Base-by-base conservation (phyloP, 2,888 invertebrate species). In the Eristalis pertinax region DNA sequence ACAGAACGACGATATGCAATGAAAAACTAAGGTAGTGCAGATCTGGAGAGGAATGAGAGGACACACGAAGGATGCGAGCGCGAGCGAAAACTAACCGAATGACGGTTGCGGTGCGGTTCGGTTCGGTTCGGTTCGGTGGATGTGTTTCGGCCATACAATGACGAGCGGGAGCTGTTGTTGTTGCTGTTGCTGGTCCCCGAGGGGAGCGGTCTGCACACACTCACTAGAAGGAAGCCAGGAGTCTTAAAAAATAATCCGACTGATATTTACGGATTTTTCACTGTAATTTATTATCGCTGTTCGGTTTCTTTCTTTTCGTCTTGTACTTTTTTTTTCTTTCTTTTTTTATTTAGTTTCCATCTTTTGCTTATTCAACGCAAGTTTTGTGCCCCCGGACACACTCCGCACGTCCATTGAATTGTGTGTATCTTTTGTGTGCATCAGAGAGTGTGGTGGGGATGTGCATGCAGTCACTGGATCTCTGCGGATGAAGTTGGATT, bases 211-310 rank as follows among this genome's bases (percentile, higher is more conserved):
- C 4, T n/a, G 43, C n/a, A n/a, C 8, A 32, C 32, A 32, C 32
- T 32, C 8, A 50, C 50, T 8, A 64, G 77, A 62, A 78, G 62
- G 75, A 80, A 80, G 70, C 72, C 83, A 75, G 70, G 70, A 74
- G 50, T 50, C 64, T 87, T 72, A 85, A 85, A 60, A 85, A 85
- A 85, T 85, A 87, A 83, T 87, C 83, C 83, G 72, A 75, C 86
- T 87, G 86, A 87, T 87, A 83, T 87, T 83, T 87, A 86, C 83
- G 79, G 86, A 79, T 75, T 87, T 77, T 83, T 87, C 72, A 83
- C 67, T 62, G 83, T 83, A 87, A 83, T 87, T 87, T 87, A 87
- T 87, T 83, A 86, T 79, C 78, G 75, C 75, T 78, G 77, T 69
- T 85, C 22, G 41, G 67, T 77, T 70, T 70, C 73, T 67, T 43